A percentile compares a stretch with the other conserved stretches of the same genome.
Evolutionary conservation across 2,797 vertebrate genomes (phyloP).

Genomic region (Onychomys leucogaster): DNA sequence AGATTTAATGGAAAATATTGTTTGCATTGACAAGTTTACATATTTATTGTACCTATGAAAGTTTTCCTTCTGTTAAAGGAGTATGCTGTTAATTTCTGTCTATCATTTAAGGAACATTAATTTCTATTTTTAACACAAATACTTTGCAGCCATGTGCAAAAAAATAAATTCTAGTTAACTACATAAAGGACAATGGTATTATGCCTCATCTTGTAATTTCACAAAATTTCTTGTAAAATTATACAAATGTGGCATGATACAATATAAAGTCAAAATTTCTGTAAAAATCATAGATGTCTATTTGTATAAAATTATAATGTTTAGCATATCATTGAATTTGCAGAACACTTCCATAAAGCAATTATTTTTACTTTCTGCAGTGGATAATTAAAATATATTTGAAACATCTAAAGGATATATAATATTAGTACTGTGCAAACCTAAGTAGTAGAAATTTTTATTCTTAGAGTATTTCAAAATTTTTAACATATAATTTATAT

Average conservation of each 20-base stretch:
- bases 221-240: not conserved
- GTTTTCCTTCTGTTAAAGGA: not conserved
- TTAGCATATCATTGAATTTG: not conserved
- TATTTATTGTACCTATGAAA: slow-evolving; percentile 24
- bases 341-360: not conserved
- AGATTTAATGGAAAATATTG: slow-evolving; percentile 41
- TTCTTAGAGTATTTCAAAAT: not conserved
- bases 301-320: not conserved
- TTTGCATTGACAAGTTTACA: slow-evolving; percentile 32
- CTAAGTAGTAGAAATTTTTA: not conserved
- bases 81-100: not conserved
- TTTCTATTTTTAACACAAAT: slow-evolving; percentile 18
- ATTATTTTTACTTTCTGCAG: not conserved
- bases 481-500: slow-evolving; percentile 38
- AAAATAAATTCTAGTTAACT: not conserved
- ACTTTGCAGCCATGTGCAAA: not conserved
- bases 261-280: not conserved
- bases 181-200: not conserved
- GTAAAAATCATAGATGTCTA: not conserved
- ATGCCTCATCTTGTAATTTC: not conserved
- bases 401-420: not conserved
- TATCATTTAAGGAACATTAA: slow-evolving; percentile 44
- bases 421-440: slow-evolving; percentile 26
- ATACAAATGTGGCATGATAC: not conserved
- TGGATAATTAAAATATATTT: slow-evolving; percentile 28